phyloP scores from a whole-genome alignment of 2,888 invertebrate genomes.

The Reticulitermes lucifugus region DNA sequence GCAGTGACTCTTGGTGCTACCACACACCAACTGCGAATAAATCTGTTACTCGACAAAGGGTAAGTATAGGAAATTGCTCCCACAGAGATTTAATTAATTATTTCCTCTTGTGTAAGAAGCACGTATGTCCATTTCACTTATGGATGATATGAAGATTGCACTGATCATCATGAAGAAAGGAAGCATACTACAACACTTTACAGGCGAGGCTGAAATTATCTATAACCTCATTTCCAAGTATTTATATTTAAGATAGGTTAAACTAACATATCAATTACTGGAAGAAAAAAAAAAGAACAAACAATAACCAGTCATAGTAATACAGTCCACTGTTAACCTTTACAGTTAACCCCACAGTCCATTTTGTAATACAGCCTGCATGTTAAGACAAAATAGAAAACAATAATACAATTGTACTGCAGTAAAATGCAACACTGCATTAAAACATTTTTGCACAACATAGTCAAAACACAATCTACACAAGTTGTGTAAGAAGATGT shows the following conservation, averaged over 20 bases:
- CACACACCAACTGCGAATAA: slow-evolving; percentile 16
- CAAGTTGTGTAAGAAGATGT: background rate
- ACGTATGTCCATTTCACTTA: background rate
- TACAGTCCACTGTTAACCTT: slow-evolving; percentile 9
- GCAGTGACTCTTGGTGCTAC: slow-evolving; percentile 5
- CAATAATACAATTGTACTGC: background rate
- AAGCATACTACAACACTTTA: slow-evolving; percentile 31
- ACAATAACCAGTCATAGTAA: slow-evolving; percentile 7
- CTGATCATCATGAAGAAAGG: background rate
- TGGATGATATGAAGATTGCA: slow-evolving; percentile 2
- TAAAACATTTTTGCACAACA: background rate
- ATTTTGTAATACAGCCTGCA: slow-evolving; percentile 1
- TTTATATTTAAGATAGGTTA: slow-evolving; percentile 24
- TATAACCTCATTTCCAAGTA: slow-evolving; percentile 2
- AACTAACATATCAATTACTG: slow-evolving; percentile 18
- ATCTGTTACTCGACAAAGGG: slow-evolving; percentile 1
- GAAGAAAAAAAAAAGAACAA: background rate
- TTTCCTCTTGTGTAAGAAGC: background rate
- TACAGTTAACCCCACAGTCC: slow-evolving; percentile 7
- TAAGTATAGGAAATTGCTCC: background rate
- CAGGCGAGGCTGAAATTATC: background rate
- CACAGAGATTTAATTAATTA: background rate
- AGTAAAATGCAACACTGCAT: background rate
- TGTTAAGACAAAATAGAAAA: background rate
- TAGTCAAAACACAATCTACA: slow-evolving; percentile 14